Evolutionary conservation across 2,888 invertebrate genomes (phyloP), one percentile per base, ranked within the genome.

Genomic region (Ophion ventricosus): DNA sequence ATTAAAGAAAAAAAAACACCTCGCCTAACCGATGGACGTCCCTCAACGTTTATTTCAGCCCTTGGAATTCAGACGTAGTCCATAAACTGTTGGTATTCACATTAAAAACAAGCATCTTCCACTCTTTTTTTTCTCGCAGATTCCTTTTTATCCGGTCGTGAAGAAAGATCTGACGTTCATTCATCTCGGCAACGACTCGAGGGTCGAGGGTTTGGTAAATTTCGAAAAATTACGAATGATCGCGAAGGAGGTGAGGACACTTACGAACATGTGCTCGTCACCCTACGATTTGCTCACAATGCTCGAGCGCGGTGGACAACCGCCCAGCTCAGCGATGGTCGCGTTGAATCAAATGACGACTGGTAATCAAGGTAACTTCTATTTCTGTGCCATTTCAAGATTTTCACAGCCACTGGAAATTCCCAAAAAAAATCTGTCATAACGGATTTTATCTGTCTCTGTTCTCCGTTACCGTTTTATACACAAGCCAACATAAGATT

Each of bases 201-300:
- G 96, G 91, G 97, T 98, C 4, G 98, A 98, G 92, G 96, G 96
- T 80, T 95, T 98, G 92, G 97, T 99, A 0, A 99, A 99, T 94
- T 99, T 99, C 92, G 99, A 99, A 93, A 99, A 99, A 93, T 94
- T 99, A 83, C 95, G 99, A 87, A 99, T 99, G 98, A 98, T 99
- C 87, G 98, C 99, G 73, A 99, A 99, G 94, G 99, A 99, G 95
- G 97, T 98, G 35, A 95, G 98, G 87, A 95, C 97, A 26, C 94
- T 98, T 80, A 97, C 97, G 84, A 98, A 98, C 93, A 98, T 99
- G 98, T 98, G 98, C 93, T 98, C 98, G 87, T 98, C 98, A 35
- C 98, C 98, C 2, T 97, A 97, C 92, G 98, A 98, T 94, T 94
- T 98, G 75, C 94, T 97, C 66, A 97, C 97, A 23, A 96, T 98